These are phyloP conservation scores for Cherax destructor DNA, from an alignment of 1,140 invertebrate genomes.

Conservation along the genomic window DNA sequence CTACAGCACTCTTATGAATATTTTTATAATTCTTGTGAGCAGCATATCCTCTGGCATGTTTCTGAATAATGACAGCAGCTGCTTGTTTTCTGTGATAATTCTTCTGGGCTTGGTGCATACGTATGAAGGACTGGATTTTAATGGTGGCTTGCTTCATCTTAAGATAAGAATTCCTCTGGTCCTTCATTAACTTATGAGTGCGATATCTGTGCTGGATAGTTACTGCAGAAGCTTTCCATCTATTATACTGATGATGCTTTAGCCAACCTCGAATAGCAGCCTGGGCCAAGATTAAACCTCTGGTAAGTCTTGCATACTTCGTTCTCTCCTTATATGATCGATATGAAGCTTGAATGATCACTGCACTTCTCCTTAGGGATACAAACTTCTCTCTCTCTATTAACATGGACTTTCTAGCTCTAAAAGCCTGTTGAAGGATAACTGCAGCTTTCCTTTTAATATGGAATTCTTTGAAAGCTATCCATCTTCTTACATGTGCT, in stretches of 20 bases:
- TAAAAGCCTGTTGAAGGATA: constrained; percentile 21
- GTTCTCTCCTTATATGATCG: neutral
- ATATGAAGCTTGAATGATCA: constrained; percentile 10
- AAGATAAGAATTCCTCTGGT: constrained; percentile 20
- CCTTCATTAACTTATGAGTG: neutral
- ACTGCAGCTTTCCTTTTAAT: constrained; percentile 18
- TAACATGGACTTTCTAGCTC: neutral
- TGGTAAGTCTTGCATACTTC: neutral
- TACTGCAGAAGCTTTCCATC: constrained; percentile 17
- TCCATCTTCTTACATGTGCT: constrained; percentile 3
- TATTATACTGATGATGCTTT: neutral
- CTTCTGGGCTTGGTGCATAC: constrained; percentile 6
- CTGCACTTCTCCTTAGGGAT: neutral
- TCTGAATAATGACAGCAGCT: constrained; percentile 43
- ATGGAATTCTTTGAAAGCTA: neutral
- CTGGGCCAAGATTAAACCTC: constrained; percentile 1
- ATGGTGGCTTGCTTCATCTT: constrained; percentile 23
- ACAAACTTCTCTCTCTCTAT: neutral
- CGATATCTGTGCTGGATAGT: constrained; percentile 19
- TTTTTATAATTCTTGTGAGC: constrained; percentile 18
- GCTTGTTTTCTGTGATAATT: neutral
- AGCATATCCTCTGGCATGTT: constrained; percentile 27
- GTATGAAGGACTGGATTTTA: constrained; percentile 15
- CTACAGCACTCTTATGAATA: neutral
- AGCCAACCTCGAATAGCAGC: constrained; percentile 47